Conservation (phyloP, 2,113 vertebrate species). For the Polypterus senegalus region DNA sequence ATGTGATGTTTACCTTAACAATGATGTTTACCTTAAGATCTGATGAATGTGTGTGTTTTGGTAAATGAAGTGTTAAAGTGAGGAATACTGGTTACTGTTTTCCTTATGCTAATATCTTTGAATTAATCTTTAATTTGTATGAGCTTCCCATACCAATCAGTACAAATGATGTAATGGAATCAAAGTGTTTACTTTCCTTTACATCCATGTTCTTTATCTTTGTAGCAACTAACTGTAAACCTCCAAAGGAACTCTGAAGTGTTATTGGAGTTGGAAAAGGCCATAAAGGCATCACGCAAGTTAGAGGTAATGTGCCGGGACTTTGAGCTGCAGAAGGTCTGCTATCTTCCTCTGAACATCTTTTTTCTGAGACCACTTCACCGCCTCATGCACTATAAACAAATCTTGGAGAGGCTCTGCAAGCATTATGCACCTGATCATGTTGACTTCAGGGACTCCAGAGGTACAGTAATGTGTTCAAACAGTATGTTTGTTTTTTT, state of each 20-base stretch:
- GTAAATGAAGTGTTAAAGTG: too few species aligned
- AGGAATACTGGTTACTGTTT: too few species aligned
- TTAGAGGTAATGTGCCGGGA: slow-evolving; percentile 77
- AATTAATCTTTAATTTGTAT: too few species aligned
- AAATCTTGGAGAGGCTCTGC: slow-evolving; percentile 89
- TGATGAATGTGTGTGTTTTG: too few species aligned
- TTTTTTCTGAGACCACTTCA: slow-evolving; percentile 90
- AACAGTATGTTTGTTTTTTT: too few species aligned
- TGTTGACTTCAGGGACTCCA: slow-evolving; percentile 80
- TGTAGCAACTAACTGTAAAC: slow-evolving; percentile 68
- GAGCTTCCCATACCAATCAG: too few species aligned
- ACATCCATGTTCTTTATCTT: slow-evolving; percentile 10
- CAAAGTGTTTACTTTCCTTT: not conserved
- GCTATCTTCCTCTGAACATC: slow-evolving; percentile 87
- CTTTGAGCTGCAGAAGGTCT: slow-evolving; percentile 94
- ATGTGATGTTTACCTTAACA: too few species aligned
- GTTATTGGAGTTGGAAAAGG: slow-evolving; percentile 69
- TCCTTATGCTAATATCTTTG: too few species aligned
- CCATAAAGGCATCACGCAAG: slow-evolving; percentile 59
- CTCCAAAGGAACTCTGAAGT: slow-evolving; percentile 78
- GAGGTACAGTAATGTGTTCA: slow-evolving; percentile 51
- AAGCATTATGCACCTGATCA: slow-evolving; percentile 79
- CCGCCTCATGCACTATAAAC: slow-evolving; percentile 91
- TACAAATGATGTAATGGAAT: too few species aligned
- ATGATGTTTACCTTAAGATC: too few species aligned